Evolutionary conservation across 2,888 invertebrate species (phyloP), one percentile per base, ranked within the genome.

Genomic region (Phyllotreta striolata): DNA sequence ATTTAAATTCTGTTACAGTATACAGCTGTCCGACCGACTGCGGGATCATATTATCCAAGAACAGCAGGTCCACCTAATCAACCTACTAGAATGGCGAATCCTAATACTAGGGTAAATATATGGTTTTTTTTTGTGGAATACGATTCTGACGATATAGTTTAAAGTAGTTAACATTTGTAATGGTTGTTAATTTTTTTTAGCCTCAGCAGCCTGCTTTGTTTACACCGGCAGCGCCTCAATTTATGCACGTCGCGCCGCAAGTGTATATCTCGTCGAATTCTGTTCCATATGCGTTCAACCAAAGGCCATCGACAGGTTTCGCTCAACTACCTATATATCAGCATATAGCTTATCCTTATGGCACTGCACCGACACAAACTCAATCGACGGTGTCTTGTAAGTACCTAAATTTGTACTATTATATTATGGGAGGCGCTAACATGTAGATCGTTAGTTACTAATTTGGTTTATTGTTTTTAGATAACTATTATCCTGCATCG

Each of bases 31-130:
- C 38, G 66, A 38, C 67, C 66, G 5, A 24, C 58, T 44, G 60
- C 61, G 7, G 58, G 46, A 37, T 34, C 66, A 1, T 68, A 55
- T 44, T 68, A 58, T 57, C 10, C 59, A 24, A 60, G 66, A 64
- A 10, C 64, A 7, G 55, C 64, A 12, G 68, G 64, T 24, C 77
- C 77, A 46, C 73, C 76, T 52, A 77, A 56, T 67, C 79, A 77
- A 73, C 66, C 73, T 38, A 72, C 72, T 38, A 79, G 80, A 66
- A 80, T 80, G 79, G 68, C 76, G 34, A 79, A 73, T 61, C 78
- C 79, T 62, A 77, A 78, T 64, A 76, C 73, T 49, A 66, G 76
- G 67, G 79, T 79, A 72, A 76, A 76, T 24, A 24, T 70, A 56
- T n/a, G n/a, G n/a, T 43, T 46, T n/a, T n/a, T n/a, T 38, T 37